phyloP scores from a whole-genome alignment of 2,888 invertebrate genomes.

The Sinotaia quadrata region DNA sequence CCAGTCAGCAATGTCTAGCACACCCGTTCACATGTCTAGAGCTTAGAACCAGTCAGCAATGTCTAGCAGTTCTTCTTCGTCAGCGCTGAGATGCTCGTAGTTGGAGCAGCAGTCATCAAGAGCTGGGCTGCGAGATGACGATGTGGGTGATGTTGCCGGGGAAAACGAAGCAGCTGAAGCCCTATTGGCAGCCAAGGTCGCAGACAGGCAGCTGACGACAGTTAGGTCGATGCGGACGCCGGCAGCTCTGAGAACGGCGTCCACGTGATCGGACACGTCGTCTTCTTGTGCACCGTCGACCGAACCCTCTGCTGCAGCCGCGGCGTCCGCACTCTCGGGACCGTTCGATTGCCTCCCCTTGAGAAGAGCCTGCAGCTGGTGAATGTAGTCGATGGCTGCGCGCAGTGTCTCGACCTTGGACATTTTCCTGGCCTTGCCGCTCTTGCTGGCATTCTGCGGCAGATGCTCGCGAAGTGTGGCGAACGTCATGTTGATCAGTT shows the following conservation, averaged over 20 bases:
- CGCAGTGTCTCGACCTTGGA: slow-evolving; percentile 57
- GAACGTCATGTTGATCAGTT: slow-evolving; percentile 77
- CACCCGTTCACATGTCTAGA: no score
- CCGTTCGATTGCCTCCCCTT: no score
- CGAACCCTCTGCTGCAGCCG: not conserved
- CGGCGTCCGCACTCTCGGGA: slow-evolving; percentile 1
- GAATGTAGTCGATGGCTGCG: slow-evolving; percentile 37
- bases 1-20: no score
- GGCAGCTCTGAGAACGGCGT: not conserved
- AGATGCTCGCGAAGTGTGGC: slow-evolving; percentile 67
- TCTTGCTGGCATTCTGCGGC: slow-evolving; percentile 44
- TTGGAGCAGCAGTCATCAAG: slow-evolving; percentile 26
- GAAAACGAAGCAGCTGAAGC: not conserved
- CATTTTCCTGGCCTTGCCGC: slow-evolving; percentile 64
- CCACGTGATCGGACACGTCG: not conserved
- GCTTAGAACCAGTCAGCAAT: slow-evolving; percentile 63
- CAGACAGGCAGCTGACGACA: not conserved
- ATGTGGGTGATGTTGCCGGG: slow-evolving; percentile 33
- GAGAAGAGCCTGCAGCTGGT: slow-evolving; percentile 32
- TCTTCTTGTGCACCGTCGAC: not conserved
- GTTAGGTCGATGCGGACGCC: not conserved
- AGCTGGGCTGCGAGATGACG: not conserved
- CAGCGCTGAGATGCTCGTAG: slow-evolving; percentile 40
- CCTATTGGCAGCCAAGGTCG: not conserved
- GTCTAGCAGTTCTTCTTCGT: slow-evolving; percentile 62